These are phyloP conservation scores for Aegypius monachus DNA, from an alignment of 2,113 vertebrate species.

Conservation along the genomic window DNA sequence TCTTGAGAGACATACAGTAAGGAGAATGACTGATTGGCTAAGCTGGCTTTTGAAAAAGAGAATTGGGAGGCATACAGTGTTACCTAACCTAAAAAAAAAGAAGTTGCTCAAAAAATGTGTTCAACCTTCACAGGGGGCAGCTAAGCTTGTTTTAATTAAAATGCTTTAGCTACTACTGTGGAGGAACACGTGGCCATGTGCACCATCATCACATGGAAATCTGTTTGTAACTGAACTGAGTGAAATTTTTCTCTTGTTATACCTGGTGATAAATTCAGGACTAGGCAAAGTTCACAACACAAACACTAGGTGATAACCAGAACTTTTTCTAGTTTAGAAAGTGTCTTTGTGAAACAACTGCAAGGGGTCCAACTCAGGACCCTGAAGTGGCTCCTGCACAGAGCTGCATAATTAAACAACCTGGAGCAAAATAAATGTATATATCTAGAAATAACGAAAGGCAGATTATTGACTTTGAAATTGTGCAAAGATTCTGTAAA, in stretches of 20 bases:
- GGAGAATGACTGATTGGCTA: neutral
- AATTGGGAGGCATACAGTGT: neutral
- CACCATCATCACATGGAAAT: neutral
- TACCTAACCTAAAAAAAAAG: neutral
- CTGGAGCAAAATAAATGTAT: neutral
- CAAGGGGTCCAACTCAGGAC: neutral
- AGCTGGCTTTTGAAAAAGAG: neutral
- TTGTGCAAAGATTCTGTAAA: neutral
- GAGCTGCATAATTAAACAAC: neutral
- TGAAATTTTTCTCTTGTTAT: neutral
- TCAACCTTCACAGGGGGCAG: neutral
- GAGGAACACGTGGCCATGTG: neutral
- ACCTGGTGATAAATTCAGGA: neutral
- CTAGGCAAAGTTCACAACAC: neutral
- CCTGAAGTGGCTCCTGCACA: neutral
- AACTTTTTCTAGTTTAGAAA: neutral
- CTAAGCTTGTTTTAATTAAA: neutral
- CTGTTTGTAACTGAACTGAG: neutral
- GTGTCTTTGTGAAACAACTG: neutral
- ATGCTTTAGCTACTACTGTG: neutral
- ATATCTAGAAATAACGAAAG: neutral
- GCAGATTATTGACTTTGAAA: neutral
- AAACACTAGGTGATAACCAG: neutral
- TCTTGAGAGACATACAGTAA: accelerated
- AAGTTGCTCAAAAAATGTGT: neutral